phyloP scores from a whole-genome alignment of 2,113 vertebrate species.

The Apistogramma diplotaenia region DNA sequence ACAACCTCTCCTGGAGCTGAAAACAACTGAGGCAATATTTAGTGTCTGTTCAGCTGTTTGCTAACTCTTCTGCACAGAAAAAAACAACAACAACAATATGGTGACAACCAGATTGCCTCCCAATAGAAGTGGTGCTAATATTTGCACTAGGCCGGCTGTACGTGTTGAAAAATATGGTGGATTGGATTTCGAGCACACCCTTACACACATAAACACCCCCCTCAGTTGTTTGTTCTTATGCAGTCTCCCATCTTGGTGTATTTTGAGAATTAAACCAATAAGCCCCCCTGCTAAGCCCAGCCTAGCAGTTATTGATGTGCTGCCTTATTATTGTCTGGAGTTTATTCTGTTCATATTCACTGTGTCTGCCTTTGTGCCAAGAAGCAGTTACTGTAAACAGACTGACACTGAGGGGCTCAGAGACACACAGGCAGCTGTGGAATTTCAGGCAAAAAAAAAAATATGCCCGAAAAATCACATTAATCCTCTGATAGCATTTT shows the following conservation, averaged over 20 bases:
- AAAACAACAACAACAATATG: slow-evolving; percentile 52
- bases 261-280: slow-evolving; percentile 72
- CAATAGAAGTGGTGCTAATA: slow-evolving; percentile 67
- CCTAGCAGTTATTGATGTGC: slow-evolving; percentile 66
- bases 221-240: slow-evolving; percentile 61
- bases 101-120: slow-evolving; percentile 66
- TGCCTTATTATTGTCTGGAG: slow-evolving; percentile 59
- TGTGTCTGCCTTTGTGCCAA: slow-evolving; percentile 57
- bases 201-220: slow-evolving; percentile 37
- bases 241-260: slow-evolving; percentile 54
- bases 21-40: slow-evolving; percentile 35
- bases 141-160: slow-evolving; percentile 65
- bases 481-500: slow-evolving; percentile 23
- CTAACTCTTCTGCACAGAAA: slow-evolving; percentile 39
- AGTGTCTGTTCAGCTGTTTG: slow-evolving; percentile 58
- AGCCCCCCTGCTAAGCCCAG: slow-evolving; percentile 54
- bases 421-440: slow-evolving; percentile 35
- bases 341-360: slow-evolving; percentile 63
- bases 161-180: slow-evolving; percentile 60
- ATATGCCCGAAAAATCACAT: slow-evolving; percentile 21
- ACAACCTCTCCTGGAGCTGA: slow-evolving; percentile 36
- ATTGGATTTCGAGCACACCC: slow-evolving; percentile 56
- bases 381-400: slow-evolving; percentile 39
- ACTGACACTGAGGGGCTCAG: slow-evolving; percentile 28
- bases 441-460: slow-evolving; percentile 30